Evolutionary conservation across 1,140 invertebrate species (phyloP).

Genomic region (Habropoda laboriosa): DNA sequence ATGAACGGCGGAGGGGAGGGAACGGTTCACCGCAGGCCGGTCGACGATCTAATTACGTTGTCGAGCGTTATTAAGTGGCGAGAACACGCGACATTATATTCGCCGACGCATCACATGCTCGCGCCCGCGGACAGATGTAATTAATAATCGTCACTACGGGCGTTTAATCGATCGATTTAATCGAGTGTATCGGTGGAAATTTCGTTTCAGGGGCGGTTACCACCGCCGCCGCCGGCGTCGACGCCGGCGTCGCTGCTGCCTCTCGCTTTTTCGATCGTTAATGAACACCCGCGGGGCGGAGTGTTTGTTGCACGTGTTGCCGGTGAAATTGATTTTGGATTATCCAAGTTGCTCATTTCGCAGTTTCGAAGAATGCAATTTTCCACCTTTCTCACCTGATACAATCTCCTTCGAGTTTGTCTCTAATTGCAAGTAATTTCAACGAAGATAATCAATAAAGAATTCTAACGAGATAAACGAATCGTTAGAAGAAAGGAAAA

Average conservation of each 20-base stretch:
- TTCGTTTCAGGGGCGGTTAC: background rate
- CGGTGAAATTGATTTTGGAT: background rate
- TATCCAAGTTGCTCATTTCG: background rate
- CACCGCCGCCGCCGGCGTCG: too few relatives aligned
- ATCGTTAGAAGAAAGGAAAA: too few relatives aligned
- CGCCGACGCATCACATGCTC: background rate
- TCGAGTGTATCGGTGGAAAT: background rate
- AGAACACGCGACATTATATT: constrained; percentile 8
- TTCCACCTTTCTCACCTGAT: too few relatives aligned
- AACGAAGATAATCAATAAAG: too few relatives aligned
- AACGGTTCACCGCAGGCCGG: background rate
- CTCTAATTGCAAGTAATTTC: too few relatives aligned
- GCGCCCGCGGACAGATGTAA: background rate
- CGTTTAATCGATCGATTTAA: constrained; percentile 7
- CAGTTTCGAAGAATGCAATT: background rate
- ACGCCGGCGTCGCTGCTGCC: too few relatives aligned
- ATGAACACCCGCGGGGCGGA: background rate
- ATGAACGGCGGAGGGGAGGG: constrained; percentile 6
- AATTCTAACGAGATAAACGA: too few relatives aligned
- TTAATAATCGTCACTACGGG: constrained; percentile 17
- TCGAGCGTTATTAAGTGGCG: constrained; percentile 9
- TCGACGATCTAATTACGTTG: constrained; percentile 18
- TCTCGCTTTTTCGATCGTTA: background rate
- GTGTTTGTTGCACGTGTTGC: background rate
- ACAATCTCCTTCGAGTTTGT: too few relatives aligned